Evolutionary conservation across 2,888 invertebrate species (phyloP), one percentile per base, ranked within the genome.

Genomic region (Lissocephala sabroskyi): DNA sequence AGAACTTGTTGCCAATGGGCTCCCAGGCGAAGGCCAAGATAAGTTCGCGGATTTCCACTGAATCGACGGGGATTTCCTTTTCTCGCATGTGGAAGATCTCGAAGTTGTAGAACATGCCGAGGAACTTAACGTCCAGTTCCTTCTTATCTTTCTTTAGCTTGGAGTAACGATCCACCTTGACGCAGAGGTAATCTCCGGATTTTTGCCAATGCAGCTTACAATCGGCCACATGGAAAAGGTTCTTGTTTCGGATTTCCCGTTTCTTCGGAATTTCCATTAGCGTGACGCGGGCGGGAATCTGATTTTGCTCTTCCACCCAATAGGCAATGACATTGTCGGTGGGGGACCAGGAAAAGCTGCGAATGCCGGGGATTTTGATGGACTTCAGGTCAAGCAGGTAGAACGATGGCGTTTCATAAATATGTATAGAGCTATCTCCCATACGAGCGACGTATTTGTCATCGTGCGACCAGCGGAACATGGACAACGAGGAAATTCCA

Each of bases 161-260:
- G 2, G 93, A 91, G 84, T 89, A 89, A n/a, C 89, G 87, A 82
- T 95, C 95, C 1, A 95, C 84, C 86, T 98, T 98, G 0, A 98
- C 98, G 75, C 98, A 98, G 18, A 99, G 87, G 82, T 97, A 97
- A 83, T 98, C 97, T 0, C 99, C 99, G 17, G 92, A 94, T 85
- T 97, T 97, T 85, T 99, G 99, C 99, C 99, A 99, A 84, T 97
- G 97, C 83, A 99, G 95, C 78, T 97, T 96, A 83, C 98, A 98
- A 82, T 98, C 97, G 1, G 97, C 97, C 0, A 99, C 98, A 58
- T 95, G 97, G 88, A 99, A 99, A 49, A 98, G 87, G 84, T 97
- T 98, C 84, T 98, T 97, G 59, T 95, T 94, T 62, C 97, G 90
- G 33, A 92, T 89, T 86, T 96, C 96, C 41, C 90, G 91, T 51